Evolutionary conservation across 2,888 invertebrate genomes (phyloP).

Genomic region (Harmothoe impar): DNA sequence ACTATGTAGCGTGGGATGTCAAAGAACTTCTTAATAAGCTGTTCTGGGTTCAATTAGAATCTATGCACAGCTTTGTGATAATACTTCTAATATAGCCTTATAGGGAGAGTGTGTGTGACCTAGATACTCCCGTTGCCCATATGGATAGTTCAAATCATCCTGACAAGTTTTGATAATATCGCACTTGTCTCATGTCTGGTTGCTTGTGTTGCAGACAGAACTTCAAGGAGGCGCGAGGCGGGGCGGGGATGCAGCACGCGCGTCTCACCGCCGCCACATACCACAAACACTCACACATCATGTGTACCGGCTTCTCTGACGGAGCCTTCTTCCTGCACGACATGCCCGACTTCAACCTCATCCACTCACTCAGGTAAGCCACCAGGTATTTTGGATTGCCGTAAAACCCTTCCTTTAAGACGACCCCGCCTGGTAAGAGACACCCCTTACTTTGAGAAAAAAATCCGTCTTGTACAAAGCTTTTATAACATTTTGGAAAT

Average conservation of each 20-base stretch:
- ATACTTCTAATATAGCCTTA: neutral
- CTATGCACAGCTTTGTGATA: too few relatives aligned
- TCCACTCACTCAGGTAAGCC: constrained; percentile 90
- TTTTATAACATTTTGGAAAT: too few relatives aligned
- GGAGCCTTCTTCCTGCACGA: constrained; percentile 97
- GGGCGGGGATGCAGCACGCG: constrained; percentile 85
- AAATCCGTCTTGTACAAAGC: too few relatives aligned
- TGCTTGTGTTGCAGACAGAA: constrained; percentile 88
- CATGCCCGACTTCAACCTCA: constrained; percentile 95
- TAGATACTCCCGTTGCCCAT: too few relatives aligned
- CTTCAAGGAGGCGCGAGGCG: constrained; percentile 82
- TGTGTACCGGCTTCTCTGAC: constrained; percentile 94
- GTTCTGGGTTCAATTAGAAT: too few relatives aligned
- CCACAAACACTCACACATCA: constrained; percentile 90
- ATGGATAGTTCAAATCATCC: too few relatives aligned
- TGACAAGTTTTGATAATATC: too few relatives aligned
- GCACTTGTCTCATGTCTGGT: neutral
- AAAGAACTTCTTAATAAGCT: neutral
- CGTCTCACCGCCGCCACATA: constrained; percentile 91
- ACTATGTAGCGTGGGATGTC: neutral
- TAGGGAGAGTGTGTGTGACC: neutral
- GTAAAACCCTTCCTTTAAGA: too few relatives aligned
- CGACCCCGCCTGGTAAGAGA: too few relatives aligned
- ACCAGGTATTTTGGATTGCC: too few relatives aligned
- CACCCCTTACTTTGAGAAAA: too few relatives aligned